Percentiles rank a stretch among this genome's conserved stretches.
Conservation (phyloP, 2,888 invertebrate species). For the Drosophila hamatofila region DNA sequence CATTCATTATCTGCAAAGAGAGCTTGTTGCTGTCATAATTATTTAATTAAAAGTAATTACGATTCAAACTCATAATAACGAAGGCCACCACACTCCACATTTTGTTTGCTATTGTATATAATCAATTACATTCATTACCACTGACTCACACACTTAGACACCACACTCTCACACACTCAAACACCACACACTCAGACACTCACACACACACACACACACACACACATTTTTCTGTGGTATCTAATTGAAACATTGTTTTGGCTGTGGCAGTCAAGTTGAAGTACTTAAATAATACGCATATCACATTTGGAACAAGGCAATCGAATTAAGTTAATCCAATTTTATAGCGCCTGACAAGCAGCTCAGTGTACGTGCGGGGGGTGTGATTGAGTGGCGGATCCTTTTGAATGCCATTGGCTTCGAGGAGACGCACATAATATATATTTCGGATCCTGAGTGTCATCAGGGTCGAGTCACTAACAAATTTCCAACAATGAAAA, state of each 20-base stretch:
- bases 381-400: conserved; percentile 3
- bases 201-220: neutral
- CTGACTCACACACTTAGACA: no score
- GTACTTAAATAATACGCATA: conserved; percentile 27
- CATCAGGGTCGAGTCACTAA: conserved; percentile 52
- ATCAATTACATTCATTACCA: no score
- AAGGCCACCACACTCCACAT: no score
- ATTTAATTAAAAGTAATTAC: no score
- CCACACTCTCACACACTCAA: no score
- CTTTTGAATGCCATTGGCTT: conserved; percentile 32
- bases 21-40: no score
- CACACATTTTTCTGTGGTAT: neutral
- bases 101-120: no score
- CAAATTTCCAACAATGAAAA: conserved; percentile 67
- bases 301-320: conserved; percentile 36
- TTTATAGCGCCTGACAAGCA: conserved; percentile 26
- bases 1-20: no score
- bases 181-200: neutral
- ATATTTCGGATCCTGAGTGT: conserved; percentile 48
- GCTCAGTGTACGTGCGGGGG: neutral
- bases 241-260: conserved; percentile 19
- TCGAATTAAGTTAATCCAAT: conserved; percentile 43
- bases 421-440: conserved; percentile 24
- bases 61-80: no score
- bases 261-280: conserved; percentile 26